Evolutionary conservation across 2,888 invertebrate genomes (phyloP).

Genomic region (Callinectes sapidus): DNA sequence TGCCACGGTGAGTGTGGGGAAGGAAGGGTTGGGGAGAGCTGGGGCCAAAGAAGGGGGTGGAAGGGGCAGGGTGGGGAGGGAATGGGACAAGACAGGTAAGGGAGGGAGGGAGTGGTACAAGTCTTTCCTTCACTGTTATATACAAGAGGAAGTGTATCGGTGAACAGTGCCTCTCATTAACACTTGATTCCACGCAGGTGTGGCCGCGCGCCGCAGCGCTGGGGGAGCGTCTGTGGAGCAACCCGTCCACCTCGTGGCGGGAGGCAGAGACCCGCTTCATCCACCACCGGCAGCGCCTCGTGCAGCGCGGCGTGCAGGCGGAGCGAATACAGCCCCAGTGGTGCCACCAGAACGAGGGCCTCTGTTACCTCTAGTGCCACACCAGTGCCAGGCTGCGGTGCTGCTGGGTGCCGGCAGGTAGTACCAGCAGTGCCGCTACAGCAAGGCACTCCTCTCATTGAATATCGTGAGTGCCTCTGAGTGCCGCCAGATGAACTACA

Average conservation of each 20-base stretch:
- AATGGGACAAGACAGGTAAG: not conserved
- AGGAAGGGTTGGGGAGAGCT: too few species aligned
- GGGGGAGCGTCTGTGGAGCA: constrained; percentile 89
- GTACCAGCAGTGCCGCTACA: not conserved
- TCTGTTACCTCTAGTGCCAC: constrained; percentile 77
- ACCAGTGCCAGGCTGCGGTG: not conserved
- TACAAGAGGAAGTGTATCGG: constrained; percentile 17
- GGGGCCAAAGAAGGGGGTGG: too few species aligned
- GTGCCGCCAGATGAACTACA: not conserved
- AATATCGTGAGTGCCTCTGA: not conserved
- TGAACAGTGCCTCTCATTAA: not conserved
- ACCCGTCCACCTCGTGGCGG: constrained; percentile 83
- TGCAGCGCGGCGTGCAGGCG: constrained; percentile 82
- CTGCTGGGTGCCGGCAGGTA: not conserved
- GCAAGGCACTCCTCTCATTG: not conserved
- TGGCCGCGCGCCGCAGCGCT: constrained; percentile 91
- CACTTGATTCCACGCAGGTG: constrained; percentile 76
- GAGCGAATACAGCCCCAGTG: constrained; percentile 89
- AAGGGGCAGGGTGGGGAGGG: not conserved
- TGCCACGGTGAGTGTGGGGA: constrained; percentile 52
- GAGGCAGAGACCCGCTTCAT: constrained; percentile 87
- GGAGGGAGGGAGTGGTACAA: not conserved
- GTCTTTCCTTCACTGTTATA: not conserved
- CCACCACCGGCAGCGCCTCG: constrained; percentile 83
- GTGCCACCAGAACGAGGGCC: constrained; percentile 88